A percentile compares a stretch with the other conserved stretches of the same genome.
phyloP scores from a whole-genome alignment of 1,140 invertebrate genomes.

The Schlechtendalia chinensis region DNA sequence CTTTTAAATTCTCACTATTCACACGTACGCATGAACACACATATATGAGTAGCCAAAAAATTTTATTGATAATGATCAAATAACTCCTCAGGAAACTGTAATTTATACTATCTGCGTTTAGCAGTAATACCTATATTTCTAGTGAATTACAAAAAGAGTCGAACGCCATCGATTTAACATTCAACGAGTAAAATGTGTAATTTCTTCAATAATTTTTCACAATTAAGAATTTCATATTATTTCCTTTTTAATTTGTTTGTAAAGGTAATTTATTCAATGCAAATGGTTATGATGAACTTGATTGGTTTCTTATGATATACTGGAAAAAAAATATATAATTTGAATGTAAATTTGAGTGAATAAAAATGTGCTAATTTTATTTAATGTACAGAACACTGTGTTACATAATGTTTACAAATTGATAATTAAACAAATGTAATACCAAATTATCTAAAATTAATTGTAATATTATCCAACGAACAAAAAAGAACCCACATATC shows the following conservation, averaged over 20 bases:
- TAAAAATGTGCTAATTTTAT: too few species aligned
- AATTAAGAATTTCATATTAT: not conserved
- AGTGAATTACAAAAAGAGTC: constrained; percentile 26
- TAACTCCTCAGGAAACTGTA: constrained; percentile 7
- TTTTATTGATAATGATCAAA: constrained; percentile 19
- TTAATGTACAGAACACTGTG: too few species aligned
- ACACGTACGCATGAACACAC: not conserved
- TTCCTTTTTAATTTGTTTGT: not conserved
- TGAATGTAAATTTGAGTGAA: not conserved
- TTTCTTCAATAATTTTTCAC: not conserved
- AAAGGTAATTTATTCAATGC: not conserved
- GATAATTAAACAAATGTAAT: too few species aligned
- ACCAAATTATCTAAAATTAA: too few species aligned
- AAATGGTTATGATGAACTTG: not conserved
- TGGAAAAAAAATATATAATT: not conserved
- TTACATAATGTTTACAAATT: too few species aligned
- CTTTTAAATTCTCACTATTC: constrained; percentile 15
- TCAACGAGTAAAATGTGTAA: not conserved
- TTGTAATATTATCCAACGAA: too few species aligned
- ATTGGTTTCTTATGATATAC: not conserved
- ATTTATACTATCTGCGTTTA: constrained; percentile 11
- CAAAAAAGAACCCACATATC: too few species aligned
- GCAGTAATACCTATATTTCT: not conserved
- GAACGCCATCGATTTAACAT: not conserved
- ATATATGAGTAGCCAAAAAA: not conserved